These are phyloP conservation scores for Aldrovandia affinis DNA, from an alignment of 2,797 vertebrate genomes.

Conservation along the genomic window DNA sequence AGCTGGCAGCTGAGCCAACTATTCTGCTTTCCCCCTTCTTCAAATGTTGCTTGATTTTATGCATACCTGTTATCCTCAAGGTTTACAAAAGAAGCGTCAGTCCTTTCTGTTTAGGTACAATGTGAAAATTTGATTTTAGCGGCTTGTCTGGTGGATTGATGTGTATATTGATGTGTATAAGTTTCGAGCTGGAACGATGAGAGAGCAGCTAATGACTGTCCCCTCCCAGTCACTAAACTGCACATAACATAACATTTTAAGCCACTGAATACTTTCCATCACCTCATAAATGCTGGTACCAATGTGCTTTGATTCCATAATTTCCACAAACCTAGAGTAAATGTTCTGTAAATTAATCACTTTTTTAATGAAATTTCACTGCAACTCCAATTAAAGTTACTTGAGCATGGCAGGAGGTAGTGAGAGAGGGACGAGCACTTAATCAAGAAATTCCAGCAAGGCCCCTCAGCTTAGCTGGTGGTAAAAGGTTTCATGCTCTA, in stretches of 20 bases:
- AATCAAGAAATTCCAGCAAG: neutral
- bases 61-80: neutral
- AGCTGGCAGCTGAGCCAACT: too few species aligned
- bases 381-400: conserved; percentile 12
- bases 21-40: neutral
- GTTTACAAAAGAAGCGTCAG: neutral
- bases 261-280: neutral
- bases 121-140: neutral
- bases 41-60: neutral
- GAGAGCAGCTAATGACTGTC: neutral
- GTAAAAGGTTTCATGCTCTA: conserved; percentile 16
- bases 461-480: neutral
- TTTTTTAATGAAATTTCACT: neutral
- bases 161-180: neutral
- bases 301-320: neutral
- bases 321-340: neutral
- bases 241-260: neutral
- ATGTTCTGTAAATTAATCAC: neutral
- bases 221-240: neutral
- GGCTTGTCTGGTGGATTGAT: neutral
- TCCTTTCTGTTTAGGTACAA: neutral
- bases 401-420: conserved; percentile 13
- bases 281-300: conserved; percentile 6
- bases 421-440: neutral
- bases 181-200: neutral